These are phyloP conservation scores for Cynopterus brachyotis DNA, from an alignment of 2,113 vertebrate genomes.

Conservation along the genomic window DNA sequence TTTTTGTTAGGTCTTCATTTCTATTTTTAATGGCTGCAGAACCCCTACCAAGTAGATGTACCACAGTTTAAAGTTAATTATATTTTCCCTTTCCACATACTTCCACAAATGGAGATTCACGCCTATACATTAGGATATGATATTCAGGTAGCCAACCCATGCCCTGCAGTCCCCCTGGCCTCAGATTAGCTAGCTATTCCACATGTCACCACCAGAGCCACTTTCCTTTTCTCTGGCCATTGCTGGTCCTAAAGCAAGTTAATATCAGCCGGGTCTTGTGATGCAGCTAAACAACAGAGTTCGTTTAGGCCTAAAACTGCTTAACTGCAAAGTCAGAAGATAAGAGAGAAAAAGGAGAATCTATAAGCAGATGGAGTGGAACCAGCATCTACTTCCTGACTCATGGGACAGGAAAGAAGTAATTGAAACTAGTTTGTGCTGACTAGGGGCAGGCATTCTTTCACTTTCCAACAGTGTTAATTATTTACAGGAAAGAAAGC, in stretches of 20 bases:
- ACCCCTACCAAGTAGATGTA: not conserved
- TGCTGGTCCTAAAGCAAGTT: not conserved
- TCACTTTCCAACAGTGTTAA: not conserved
- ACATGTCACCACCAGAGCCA: not conserved
- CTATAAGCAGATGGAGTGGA: not conserved
- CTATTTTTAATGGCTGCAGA: not conserved
- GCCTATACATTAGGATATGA: not conserved
- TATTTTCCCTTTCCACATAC: not conserved
- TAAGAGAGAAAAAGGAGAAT: not conserved
- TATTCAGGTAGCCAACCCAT: not conserved
- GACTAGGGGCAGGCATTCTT: not conserved
- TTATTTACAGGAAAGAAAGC: not conserved
- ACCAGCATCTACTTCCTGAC: not conserved
- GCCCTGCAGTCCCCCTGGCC: too few species aligned
- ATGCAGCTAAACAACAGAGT: not conserved
- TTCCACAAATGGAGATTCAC: not conserved
- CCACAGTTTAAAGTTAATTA: not conserved
- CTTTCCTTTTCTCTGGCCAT: not conserved
- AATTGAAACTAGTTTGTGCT: constrained; percentile 8
- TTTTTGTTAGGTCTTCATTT: not conserved
- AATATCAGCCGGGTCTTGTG: not conserved
- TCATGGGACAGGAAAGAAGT: constrained; percentile 30
- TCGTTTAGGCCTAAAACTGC: not conserved
- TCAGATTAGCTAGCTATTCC: not conserved
- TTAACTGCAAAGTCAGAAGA: not conserved